These are phyloP conservation scores for Odontothrips loti DNA, from an alignment of 2,888 invertebrate genomes.

Conservation along the genomic window DNA sequence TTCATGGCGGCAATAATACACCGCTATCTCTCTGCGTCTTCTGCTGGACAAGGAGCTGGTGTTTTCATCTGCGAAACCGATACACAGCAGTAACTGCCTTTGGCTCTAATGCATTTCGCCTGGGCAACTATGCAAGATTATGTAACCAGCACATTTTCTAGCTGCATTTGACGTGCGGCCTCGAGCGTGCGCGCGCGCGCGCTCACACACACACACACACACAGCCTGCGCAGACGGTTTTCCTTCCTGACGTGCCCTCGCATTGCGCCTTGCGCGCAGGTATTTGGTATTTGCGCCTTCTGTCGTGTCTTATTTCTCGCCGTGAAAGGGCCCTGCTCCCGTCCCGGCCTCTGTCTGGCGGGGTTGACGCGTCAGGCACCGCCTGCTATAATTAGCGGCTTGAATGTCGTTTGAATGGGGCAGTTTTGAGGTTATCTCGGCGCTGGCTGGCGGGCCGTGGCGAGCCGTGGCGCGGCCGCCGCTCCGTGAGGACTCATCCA, in stretches of 20 bases:
- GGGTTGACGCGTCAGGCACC: neutral
- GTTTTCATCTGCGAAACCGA: too few relatives aligned
- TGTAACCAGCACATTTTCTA: too few relatives aligned
- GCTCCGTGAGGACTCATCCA: slow-evolving; percentile 18
- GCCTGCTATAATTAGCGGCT: slow-evolving; percentile 19
- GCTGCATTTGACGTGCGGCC: too few relatives aligned
- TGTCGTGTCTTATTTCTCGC: neutral
- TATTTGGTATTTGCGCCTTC: slow-evolving; percentile 10
- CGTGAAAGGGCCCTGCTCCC: neutral
- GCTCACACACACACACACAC: too few relatives aligned
- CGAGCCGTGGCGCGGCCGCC: neutral
- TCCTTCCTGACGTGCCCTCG: too few relatives aligned
- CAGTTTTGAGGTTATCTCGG: slow-evolving; percentile 20
- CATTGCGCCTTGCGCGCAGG: neutral
- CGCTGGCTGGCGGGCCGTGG: neutral
- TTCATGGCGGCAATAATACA: too few relatives aligned
- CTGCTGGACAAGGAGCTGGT: too few relatives aligned
- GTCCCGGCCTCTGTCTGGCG: neutral
- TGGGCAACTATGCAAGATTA: too few relatives aligned
- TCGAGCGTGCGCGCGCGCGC: too few relatives aligned
- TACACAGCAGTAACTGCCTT: too few relatives aligned
- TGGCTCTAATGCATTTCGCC: too few relatives aligned
- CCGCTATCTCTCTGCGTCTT: neutral
- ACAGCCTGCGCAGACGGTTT: too few relatives aligned
- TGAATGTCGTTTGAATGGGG: slow-evolving; percentile 22